Evolutionary conservation across 2,797 vertebrate genomes (phyloP).

Genomic region (Tragelaphus eurycerus): DNA sequence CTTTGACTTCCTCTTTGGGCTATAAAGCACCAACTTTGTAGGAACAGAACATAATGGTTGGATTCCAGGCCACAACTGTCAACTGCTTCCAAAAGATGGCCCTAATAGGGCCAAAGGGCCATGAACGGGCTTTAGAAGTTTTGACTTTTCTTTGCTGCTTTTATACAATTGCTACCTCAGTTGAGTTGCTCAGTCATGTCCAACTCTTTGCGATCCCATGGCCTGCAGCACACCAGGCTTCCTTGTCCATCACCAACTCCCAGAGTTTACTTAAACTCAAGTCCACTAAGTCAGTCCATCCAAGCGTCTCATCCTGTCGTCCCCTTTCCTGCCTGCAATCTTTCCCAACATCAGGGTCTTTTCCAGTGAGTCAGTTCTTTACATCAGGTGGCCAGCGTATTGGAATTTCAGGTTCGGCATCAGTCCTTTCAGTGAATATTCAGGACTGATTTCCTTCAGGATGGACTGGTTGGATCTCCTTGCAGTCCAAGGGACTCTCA

Average conservation of each 20-base stretch:
- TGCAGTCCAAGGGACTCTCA: not conserved
- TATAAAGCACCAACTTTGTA: not conserved
- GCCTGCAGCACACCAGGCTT: not conserved
- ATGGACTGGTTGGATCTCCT: not conserved
- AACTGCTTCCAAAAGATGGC: not conserved
- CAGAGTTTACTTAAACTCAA: not conserved
- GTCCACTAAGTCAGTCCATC: not conserved
- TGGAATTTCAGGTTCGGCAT: not conserved
- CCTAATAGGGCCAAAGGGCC: not conserved
- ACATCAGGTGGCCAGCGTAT: not conserved
- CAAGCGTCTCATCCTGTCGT: not conserved
- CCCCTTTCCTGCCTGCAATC: not conserved
- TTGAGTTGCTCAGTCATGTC: not conserved
- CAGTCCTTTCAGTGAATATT: not conserved
- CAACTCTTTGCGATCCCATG: not conserved
- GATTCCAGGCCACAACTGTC: not conserved
- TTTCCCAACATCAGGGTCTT: not conserved
- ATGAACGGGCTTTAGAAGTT: no score
- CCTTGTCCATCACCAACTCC: not conserved
- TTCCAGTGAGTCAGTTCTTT: not conserved
- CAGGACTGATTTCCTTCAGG: not conserved
- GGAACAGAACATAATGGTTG: not conserved
- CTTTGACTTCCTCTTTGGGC: not conserved
- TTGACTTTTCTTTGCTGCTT: not conserved
- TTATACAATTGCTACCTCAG: not conserved